A percentile compares a stretch with the other conserved stretches of the same genome.
Conservation (phyloP, 1,140 invertebrate genomes). For the Phenacoccus solenopsis region DNA sequence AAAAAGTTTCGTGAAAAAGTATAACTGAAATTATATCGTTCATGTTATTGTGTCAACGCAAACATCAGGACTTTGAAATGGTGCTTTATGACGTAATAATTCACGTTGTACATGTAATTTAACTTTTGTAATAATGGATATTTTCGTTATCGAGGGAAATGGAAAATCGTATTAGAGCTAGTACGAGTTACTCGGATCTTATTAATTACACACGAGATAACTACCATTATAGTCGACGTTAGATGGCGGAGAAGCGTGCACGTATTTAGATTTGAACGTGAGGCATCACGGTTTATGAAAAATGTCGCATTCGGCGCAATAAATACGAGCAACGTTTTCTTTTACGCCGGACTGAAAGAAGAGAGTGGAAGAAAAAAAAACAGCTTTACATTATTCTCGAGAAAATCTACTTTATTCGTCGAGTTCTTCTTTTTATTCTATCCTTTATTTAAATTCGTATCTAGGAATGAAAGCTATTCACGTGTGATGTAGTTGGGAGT, state of each 20-base stretch:
- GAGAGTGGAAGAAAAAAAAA: neutral
- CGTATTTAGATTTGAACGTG: no score
- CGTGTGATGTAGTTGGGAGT: neutral
- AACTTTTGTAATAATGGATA: neutral
- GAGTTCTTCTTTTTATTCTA: neutral
- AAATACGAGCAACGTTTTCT: neutral
- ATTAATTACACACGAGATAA: no score
- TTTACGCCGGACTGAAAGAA: neutral
- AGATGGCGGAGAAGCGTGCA: no score
- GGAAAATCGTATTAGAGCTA: no score
- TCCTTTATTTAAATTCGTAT: slow-evolving; percentile 3
- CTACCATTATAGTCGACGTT: no score
- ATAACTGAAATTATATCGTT: neutral
- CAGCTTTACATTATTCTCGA: neutral
- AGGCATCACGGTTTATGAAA: neutral
- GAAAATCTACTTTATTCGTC: neutral
- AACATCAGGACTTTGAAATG: neutral
- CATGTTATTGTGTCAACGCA: neutral
- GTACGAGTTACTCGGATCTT: no score
- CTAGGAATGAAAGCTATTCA: slow-evolving; percentile 1
- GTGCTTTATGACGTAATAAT: neutral
- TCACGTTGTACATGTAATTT: neutral
- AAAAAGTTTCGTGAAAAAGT: neutral
- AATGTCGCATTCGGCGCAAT: neutral
- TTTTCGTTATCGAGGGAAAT: neutral